Conservation (phyloP, 92 coral and sea anemone species). For the Scolanthus callimorphus region DNA sequence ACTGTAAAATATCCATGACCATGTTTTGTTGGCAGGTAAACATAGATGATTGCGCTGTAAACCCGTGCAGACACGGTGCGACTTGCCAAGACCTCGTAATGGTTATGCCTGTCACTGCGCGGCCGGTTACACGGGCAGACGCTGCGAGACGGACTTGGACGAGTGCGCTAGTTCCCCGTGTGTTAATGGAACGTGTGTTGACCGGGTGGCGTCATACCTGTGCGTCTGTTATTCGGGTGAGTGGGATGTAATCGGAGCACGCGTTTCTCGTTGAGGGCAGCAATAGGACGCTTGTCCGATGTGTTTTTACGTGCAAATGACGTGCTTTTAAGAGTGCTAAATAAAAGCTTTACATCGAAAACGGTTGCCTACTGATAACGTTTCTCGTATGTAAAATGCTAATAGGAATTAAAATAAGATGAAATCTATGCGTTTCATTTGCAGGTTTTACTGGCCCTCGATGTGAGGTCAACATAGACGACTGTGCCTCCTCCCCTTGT, state of each 20-base stretch:
- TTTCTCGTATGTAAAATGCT: too few relatives aligned
- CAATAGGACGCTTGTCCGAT: too few relatives aligned
- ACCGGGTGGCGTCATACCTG: constrained; percentile 53
- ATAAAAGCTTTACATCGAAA: too few relatives aligned
- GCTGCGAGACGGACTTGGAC: constrained; percentile 53
- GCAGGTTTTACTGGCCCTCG: constrained; percentile 57
- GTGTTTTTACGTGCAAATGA: too few relatives aligned
- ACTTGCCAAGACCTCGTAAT: constrained; percentile 61
- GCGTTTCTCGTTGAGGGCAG: too few relatives aligned
- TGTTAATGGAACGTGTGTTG: constrained; percentile 60
- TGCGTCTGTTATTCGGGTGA: constrained; percentile 54
- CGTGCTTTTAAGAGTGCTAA: too few relatives aligned
- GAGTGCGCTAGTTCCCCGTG: constrained; percentile 64
- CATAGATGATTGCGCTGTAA: constrained; percentile 59
- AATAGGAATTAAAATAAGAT: too few relatives aligned
- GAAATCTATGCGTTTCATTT: too few relatives aligned
- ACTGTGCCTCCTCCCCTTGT: constrained; percentile 62
- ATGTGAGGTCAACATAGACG: constrained; percentile 58
- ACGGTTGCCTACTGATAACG: too few relatives aligned
- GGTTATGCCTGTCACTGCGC: constrained; percentile 60
- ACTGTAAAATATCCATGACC: too few relatives aligned
- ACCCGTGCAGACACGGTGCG: constrained; percentile 56
- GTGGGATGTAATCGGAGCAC: too few relatives aligned
- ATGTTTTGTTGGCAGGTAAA: too few relatives aligned
- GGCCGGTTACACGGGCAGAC: constrained; percentile 48